Base-by-base conservation (phyloP, 2,888 invertebrate genomes). In the Dryadula phaetusa region DNA sequence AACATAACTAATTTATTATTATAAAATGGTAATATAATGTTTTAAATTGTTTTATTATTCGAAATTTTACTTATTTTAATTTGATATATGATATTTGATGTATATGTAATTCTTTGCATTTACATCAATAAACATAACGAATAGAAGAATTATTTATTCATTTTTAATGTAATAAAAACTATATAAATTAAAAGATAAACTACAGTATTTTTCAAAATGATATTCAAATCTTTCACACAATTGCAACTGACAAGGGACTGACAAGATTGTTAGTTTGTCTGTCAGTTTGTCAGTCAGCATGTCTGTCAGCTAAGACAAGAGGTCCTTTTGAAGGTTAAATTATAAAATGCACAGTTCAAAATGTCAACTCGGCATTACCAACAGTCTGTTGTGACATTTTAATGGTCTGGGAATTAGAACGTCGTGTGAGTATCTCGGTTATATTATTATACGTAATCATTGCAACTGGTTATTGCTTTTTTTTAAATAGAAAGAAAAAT, bases 301-400 rank as follows among this genome's bases (percentile, higher is more conserved):
- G 28, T 32, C 52, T 32, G 10, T 28, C 52, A 28, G 32, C 5
- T 28, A 8, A 28, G 10, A 1, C 44, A 10, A 44, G 42, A 44
- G 42, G n/a, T 3, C 28, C 16, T 32, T 56, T 47, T 63, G 4
- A 53, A 44, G 40, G 46, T 58, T 53, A 18, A 42, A 8, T 65
- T 34, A 44, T 66, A 60, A 34, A 8, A 18, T 22, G 10, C 22
- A 56, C 37, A 56, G 56, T 62, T 40, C 18, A 28, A 60, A 70
- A 62, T 70, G 64, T 62, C 62, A 62, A 52, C 49, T 62, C 62
- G 70, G 62, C 67, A 65, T 70, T 70, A 70, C 40, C 37, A 14
- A 53, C 46, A 37, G 62, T 64, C 62, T 18, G 37, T 71, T 71
- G 70, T 70, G 69, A 71, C 69, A 69, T 64, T 71, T 64, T 64